Conservation (phyloP, 2,888 invertebrate genomes). For the Chaetoderma sp. region DNA sequence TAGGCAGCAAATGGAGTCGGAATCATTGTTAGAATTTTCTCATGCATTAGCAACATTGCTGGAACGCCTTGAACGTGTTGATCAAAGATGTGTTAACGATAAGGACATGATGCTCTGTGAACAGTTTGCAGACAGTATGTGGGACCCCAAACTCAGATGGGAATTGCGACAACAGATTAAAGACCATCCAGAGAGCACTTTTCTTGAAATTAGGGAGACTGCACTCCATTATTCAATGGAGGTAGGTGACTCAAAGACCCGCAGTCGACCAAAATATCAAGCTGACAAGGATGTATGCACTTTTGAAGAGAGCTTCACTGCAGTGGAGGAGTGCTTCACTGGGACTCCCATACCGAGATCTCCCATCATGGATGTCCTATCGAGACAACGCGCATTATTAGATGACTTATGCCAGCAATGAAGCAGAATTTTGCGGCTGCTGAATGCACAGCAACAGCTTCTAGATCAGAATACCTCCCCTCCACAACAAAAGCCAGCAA, state of each 20-base stretch:
- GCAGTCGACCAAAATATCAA: background rate
- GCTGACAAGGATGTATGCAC: background rate
- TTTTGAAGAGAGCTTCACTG: no score
- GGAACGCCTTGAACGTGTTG: background rate
- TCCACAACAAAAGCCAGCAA: background rate
- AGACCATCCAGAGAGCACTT: background rate
- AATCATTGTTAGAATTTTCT: background rate
- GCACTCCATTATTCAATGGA: background rate
- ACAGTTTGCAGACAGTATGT: background rate
- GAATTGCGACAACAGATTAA: background rate
- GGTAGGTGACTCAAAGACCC: background rate
- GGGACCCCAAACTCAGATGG: background rate
- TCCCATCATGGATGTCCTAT: no score
- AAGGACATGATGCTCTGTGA: background rate
- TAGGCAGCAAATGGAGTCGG: background rate
- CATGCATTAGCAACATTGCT: background rate
- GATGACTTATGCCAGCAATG: no score
- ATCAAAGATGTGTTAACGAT: background rate
- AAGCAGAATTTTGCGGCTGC: no score
- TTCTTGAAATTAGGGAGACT: background rate
- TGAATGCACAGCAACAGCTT: no score
- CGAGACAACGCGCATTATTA: no score
- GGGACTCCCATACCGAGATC: no score
- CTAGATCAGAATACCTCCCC: no score
- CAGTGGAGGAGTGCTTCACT: no score